Evolutionary conservation across 2,797 vertebrate species (phyloP).

Genomic region (Limnodromus scolopaceus): DNA sequence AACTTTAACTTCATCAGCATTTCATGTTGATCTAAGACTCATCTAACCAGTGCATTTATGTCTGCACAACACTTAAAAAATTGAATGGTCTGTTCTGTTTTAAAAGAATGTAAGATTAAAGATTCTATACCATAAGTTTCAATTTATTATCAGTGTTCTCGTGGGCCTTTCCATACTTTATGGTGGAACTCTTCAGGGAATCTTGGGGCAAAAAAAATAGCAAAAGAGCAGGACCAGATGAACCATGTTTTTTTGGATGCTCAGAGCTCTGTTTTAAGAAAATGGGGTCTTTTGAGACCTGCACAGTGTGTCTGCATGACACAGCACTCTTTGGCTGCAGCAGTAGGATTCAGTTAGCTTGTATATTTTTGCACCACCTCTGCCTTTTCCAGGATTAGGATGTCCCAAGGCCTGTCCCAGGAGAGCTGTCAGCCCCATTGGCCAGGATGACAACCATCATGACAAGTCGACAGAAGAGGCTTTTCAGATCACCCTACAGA

Average conservation of each 20-base stretch:
- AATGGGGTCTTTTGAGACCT: neutral
- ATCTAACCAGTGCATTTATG: neutral
- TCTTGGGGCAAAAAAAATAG: accelerated
- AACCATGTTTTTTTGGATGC: neutral
- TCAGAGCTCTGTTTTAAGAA: neutral
- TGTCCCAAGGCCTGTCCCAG: neutral
- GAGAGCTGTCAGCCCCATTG: neutral
- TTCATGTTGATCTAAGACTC: neutral
- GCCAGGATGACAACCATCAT: neutral
- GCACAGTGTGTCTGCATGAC: neutral
- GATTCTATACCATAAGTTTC: neutral
- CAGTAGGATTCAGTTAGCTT: neutral
- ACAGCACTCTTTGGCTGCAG: neutral
- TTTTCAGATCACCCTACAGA: neutral
- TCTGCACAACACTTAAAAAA: neutral
- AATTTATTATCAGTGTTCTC: neutral
- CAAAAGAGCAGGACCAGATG: neutral
- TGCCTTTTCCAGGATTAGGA: neutral
- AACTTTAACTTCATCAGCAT: neutral
- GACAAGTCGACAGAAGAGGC: neutral
- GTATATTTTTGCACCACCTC: neutral
- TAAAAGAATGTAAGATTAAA: neutral
- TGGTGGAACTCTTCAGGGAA: neutral
- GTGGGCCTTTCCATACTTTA: neutral
- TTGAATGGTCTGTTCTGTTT: neutral